Evolutionary conservation across 1,140 invertebrate species (phyloP), one percentile per base, ranked within the genome.

Genomic region (Stegodyphus mimosarum): DNA sequence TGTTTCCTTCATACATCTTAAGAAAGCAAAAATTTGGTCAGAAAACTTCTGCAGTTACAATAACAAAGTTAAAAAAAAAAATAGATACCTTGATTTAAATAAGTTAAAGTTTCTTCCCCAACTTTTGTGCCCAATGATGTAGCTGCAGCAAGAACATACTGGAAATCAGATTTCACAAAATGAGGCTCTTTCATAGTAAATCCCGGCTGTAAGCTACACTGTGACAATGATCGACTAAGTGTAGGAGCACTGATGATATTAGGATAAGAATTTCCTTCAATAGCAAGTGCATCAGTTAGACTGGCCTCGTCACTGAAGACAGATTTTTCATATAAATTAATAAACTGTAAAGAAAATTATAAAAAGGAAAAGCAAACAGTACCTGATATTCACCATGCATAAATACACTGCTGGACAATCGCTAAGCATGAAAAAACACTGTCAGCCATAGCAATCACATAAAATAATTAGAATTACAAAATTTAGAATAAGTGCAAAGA

Each of bases 71-170:
- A n/a, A n/a, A 33, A 1, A 33, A 33, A 33, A 33, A 33, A 33
- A 33, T 60, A 60, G 15, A n/a, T 79, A 91, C 91, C 96, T 91
- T 99, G 97, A 92, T 99, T 99, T 13, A 99, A 91, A 90, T 99
- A 99, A 1, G 97, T 98, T 15, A 99, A 91, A 0, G 96, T 97
- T 90, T 98, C 97, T 90, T 98, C 97, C 91, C 96, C 97, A 80
- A 96, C 93, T 91, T 98, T 98, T 0, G 96, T 98, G 13, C 97
- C 97, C 89, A 98, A 97, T 2, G 97, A 98, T 0, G 97, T 99
- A 5, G 97, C 95, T 48, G 97, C 97, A 10, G 95, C 96, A 88
- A 99, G 91, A 67, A 98, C 95, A 90, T 98, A 99, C 90, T 99
- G 97, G 91, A 98, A 98, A 88, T 72, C 72, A 6, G 80, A 50